Evolutionary conservation across 2,888 invertebrate genomes (phyloP).

Genomic region (Ichneumon xanthorius): DNA sequence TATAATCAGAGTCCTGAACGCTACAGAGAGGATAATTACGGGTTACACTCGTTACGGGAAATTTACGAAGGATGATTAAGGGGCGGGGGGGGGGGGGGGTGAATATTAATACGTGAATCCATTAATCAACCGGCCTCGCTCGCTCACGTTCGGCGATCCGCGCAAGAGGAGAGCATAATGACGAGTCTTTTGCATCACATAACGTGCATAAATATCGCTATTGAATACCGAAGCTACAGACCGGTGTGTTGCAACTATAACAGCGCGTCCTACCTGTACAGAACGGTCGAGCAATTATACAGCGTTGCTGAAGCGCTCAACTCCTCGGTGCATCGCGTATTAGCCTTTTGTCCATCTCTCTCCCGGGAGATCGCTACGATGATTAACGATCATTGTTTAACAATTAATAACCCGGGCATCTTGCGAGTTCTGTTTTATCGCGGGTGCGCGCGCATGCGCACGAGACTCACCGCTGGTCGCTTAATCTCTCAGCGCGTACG

Average conservation of each 20-base stretch:
- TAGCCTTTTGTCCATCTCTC: constrained; percentile 34
- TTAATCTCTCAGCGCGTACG: constrained; percentile 52
- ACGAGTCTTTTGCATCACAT: constrained; percentile 63
- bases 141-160: constrained; percentile 45
- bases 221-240: constrained; percentile 58
- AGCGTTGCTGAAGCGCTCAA: constrained; percentile 43
- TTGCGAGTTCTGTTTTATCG: constrained; percentile 62
- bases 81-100: constrained; percentile 10
- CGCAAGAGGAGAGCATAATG: constrained; percentile 51
- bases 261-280: constrained; percentile 3
- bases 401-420: constrained; percentile 68
- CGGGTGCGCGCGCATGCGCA: constrained; percentile 14
- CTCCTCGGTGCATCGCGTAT: constrained; percentile 43
- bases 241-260: constrained; percentile 43
- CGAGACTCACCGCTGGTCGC: constrained; percentile 39
- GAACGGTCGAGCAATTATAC: constrained; percentile 61
- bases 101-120: constrained; percentile 67
- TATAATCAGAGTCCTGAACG: neutral
- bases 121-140: constrained; percentile 59
- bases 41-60: constrained; percentile 62
- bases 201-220: constrained; percentile 67
- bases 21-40: constrained; percentile 50
- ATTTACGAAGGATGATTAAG: constrained; percentile 66
- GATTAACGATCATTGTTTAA: constrained; percentile 73
- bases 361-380: constrained; percentile 52